Base-by-base conservation (phyloP, 1,140 invertebrate species). In the Diachasma alloeum region DNA sequence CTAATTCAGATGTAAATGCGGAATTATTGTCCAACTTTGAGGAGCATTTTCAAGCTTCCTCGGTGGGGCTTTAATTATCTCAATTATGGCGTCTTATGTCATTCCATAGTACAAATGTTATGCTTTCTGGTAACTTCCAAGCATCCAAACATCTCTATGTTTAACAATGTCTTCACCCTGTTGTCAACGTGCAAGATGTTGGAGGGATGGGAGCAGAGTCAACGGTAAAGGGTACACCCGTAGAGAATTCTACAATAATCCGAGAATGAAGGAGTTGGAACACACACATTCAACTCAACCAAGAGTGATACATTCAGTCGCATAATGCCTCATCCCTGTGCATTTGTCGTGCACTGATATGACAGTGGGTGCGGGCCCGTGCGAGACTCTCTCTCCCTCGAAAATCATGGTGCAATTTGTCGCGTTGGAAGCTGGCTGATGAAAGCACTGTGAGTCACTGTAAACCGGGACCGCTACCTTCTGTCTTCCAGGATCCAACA, bases 341-440 rank as follows among this genome's bases (percentile, higher is more conserved):
- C 11, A 72, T 53, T 72, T 72, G 36, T 46, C 74, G 37, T 39
- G 37, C 39, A 48, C 26, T 56, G 17, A 22, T 71, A 22, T 46
- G 39, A 48, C 42, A 71, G 69, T 44, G 17, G 59, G 6, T 63
- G 59, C 24, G 59, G 59, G 19, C 11, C 59, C 19, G 9, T 24
- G n/a, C 26, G 63, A 69, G 37, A 48, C 69, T 26, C 31, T 31
- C 31, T 31, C 6, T 48, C 42, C 19, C 42, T 19, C 13, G 69
- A 24, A 26, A 71, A 63, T 71, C 69, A 42, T 26, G 69, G 1
- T 44, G 69, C 69, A 71, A 71, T 71, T 71, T 71, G 69, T 71
- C 69, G 69, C 42, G 17, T 11, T 19, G 17, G 42, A 48, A 48
- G 69, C 48, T 71, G 11, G 11, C 24, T 72, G 46, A 46, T 74